Evolutionary conservation across 2,888 invertebrate genomes (phyloP).

Genomic region (Lasioglossum morio): DNA sequence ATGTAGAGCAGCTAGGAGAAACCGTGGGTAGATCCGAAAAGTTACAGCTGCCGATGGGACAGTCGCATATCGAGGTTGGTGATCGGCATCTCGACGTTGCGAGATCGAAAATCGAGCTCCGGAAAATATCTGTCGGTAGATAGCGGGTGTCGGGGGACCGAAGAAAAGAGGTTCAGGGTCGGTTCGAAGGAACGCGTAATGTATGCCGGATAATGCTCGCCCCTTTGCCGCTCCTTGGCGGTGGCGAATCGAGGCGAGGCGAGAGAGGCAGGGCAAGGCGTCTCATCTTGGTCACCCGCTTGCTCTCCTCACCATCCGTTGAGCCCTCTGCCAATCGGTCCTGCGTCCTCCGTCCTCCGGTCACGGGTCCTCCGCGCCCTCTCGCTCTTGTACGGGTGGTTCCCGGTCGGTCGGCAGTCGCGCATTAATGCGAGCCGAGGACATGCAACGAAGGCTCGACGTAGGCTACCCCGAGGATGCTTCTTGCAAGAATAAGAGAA

Average conservation of each 20-base stretch:
- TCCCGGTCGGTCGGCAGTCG: constrained; percentile 14
- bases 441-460: constrained; percentile 70
- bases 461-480: constrained; percentile 78
- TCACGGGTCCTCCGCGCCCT: not conserved
- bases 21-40: not conserved
- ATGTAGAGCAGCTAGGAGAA: not conserved
- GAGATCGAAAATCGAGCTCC: constrained; percentile 13
- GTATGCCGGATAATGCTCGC: constrained; percentile 54
- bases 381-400: not conserved
- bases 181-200: constrained; percentile 51
- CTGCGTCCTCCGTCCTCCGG: not conserved
- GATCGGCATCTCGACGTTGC: constrained; percentile 9
- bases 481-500: constrained; percentile 84
- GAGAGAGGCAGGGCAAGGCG: not conserved
- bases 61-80: not conserved
- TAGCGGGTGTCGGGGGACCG: not conserved
- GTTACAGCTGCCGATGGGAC: not conserved
- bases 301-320: not conserved
- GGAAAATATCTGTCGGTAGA: constrained; percentile 25
- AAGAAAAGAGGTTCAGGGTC: constrained; percentile 28
- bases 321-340: constrained; percentile 15
- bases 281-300: constrained; percentile 36
- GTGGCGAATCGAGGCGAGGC: not conserved
- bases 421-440: constrained; percentile 76
- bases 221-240: constrained; percentile 26